Conservation (phyloP, 2,113 vertebrate species). For the Pseudolaguvia tuberculata region DNA sequence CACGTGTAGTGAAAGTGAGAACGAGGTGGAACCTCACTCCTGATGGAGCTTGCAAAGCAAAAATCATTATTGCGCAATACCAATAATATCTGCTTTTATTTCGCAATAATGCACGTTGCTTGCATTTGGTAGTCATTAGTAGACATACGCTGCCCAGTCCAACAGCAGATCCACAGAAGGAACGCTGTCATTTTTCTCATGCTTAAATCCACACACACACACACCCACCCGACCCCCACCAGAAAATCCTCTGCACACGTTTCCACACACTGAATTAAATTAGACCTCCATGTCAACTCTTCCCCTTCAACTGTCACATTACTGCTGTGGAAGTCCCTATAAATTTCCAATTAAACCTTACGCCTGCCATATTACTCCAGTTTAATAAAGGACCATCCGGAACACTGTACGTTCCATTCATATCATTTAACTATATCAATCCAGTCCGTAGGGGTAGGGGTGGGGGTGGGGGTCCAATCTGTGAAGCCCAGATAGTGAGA, state of each 20-base stretch:
- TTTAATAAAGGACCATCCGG: slow-evolving; percentile 17
- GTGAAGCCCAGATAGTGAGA: too few species aligned
- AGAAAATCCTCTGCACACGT: neutral
- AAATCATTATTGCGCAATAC: too few species aligned
- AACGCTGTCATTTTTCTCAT: neutral
- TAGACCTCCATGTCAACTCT: slow-evolving; percentile 26
- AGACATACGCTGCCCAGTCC: too few species aligned
- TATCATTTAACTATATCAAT: neutral
- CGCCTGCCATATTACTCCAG: neutral
- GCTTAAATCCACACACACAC: too few species aligned
- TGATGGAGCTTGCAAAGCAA: neutral
- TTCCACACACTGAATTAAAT: slow-evolving; percentile 26
- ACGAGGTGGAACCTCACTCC: neutral
- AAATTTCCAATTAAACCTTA: slow-evolving; percentile 29
- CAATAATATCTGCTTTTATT: neutral
- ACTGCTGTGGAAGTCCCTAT: slow-evolving; percentile 6
- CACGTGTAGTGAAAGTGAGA: too few species aligned
- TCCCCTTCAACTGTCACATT: slow-evolving; percentile 20
- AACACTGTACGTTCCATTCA: slow-evolving; percentile 15
- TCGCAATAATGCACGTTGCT: neutral
- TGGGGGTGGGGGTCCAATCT: too few species aligned
- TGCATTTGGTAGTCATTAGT: too few species aligned
- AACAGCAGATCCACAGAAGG: too few species aligned
- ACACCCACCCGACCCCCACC: too few species aligned
- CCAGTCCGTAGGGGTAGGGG: too few species aligned